A percentile compares a stretch with the other conserved stretches of the same genome.
phyloP scores from a whole-genome alignment of 1,140 invertebrate genomes.

The Mactra quadrangularis region DNA sequence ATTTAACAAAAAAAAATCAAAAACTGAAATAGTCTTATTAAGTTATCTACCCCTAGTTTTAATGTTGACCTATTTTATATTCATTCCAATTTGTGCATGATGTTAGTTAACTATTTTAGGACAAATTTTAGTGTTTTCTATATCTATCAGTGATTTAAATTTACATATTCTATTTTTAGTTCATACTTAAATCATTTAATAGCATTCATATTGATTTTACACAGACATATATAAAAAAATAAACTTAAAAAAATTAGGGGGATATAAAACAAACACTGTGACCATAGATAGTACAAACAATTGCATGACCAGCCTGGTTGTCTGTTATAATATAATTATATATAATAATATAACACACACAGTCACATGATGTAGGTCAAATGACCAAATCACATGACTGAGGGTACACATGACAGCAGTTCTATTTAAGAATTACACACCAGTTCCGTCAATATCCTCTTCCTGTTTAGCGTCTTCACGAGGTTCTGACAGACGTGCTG shows the following conservation, averaged over 20 bases:
- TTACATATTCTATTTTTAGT: too few species aligned
- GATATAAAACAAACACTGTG: conserved; percentile 22
- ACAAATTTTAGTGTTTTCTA: too few species aligned
- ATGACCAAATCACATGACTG: conserved; percentile 58
- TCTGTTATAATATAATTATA: not conserved
- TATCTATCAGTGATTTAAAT: too few species aligned
- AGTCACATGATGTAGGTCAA: conserved; percentile 60
- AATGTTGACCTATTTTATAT: too few species aligned
- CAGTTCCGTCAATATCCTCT: conserved; percentile 37
- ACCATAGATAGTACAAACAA: conserved; percentile 14
- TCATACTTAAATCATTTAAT: too few species aligned
- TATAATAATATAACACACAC: too few species aligned
- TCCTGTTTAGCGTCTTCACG: conserved; percentile 38
- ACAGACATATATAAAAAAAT: conserved; percentile 14
- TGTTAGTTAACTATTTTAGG: too few species aligned
- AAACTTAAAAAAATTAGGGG: not conserved
- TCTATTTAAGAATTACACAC: conserved; percentile 61
- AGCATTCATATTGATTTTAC: not conserved
- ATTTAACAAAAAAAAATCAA: too few species aligned
- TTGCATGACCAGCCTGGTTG: conserved; percentile 45
- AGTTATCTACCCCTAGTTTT: too few species aligned
- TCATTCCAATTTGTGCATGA: too few species aligned
- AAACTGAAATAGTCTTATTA: too few species aligned
- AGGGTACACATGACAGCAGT: conserved; percentile 53
- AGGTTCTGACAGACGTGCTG: conserved; percentile 60